phyloP scores from a whole-genome alignment of 2,888 invertebrate genomes.

The Neelides folsomi region DNA sequence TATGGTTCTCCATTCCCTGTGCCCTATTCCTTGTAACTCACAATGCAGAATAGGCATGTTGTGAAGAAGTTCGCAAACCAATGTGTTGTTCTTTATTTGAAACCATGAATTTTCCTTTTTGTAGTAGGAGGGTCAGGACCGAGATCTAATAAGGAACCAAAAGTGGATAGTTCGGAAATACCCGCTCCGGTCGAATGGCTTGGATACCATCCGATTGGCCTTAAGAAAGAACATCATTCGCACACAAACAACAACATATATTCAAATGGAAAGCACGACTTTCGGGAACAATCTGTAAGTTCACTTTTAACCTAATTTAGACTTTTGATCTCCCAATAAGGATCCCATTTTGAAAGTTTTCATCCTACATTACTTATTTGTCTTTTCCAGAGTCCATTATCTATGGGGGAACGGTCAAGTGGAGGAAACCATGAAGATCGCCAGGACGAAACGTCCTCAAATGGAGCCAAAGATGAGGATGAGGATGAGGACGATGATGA shows the following conservation, averaged over 20 bases:
- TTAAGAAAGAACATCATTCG: conserved; percentile 31
- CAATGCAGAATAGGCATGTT: too few species aligned
- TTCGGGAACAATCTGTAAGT: conserved; percentile 33
- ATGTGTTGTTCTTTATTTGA: background rate
- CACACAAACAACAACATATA: conserved; percentile 27
- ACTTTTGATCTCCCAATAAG: too few species aligned
- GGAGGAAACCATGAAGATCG: conserved; percentile 52
- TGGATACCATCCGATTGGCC: conserved; percentile 55
- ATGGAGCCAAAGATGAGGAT: conserved; percentile 67
- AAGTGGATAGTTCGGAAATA: conserved; percentile 5
- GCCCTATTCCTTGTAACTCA: too few species aligned
- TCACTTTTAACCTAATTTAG: too few species aligned
- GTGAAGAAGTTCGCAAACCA: background rate
- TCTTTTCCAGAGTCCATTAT: conserved; percentile 50
- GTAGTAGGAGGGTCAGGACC: conserved; percentile 10
- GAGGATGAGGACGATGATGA: conserved; percentile 81
- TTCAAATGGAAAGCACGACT: conserved; percentile 31
- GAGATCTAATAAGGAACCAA: background rate
- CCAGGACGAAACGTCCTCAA: conserved; percentile 78
- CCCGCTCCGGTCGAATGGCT: conserved; percentile 47
- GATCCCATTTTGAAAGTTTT: too few species aligned
- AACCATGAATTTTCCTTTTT: conserved; percentile 2
- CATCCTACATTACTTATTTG: conserved; percentile 21
- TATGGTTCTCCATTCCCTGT: too few species aligned
- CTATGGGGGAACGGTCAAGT: conserved; percentile 40